Conservation (phyloP, 92 coral and sea anemone genomes). For the Blastomussa wellsi region DNA sequence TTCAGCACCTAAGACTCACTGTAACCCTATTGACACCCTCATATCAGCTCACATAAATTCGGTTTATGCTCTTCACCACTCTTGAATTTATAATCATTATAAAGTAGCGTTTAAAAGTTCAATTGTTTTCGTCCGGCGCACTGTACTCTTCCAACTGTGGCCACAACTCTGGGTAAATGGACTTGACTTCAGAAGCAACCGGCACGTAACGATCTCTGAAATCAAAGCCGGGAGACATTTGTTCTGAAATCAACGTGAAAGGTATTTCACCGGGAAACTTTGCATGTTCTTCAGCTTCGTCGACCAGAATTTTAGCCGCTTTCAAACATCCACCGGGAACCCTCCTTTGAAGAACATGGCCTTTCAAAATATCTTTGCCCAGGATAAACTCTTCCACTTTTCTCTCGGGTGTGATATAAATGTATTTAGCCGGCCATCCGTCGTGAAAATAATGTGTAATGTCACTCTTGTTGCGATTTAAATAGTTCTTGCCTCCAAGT, state of each 20-base stretch:
- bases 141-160: slow-evolving; percentile 39
- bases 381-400: slow-evolving; percentile 55
- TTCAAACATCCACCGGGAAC: slow-evolving; percentile 68
- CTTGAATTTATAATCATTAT: neutral
- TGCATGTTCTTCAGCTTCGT: slow-evolving; percentile 39
- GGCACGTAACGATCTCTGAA: slow-evolving; percentile 79
- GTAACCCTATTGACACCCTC: too few species aligned
- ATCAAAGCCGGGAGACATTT: slow-evolving; percentile 79
- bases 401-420: slow-evolving; percentile 65
- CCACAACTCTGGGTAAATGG: slow-evolving; percentile 40
- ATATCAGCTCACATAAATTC: too few species aligned
- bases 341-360: slow-evolving; percentile 63
- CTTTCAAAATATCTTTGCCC: slow-evolving; percentile 65
- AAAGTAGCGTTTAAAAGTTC: neutral
- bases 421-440: slow-evolving; percentile 85
- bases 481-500: slow-evolving; percentile 66
- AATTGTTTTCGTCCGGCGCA: slow-evolving; percentile 8
- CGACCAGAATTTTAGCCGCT: slow-evolving; percentile 64
- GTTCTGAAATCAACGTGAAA: slow-evolving; percentile 82
- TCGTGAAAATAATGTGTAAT: slow-evolving; percentile 72
- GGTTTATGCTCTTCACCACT: too few species aligned
- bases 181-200: slow-evolving; percentile 48
- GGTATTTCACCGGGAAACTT: slow-evolving; percentile 71
- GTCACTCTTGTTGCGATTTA: slow-evolving; percentile 66
- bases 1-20: too few species aligned